Evolutionary conservation across 2,797 vertebrate genomes (phyloP), one percentile per base, ranked within the genome.

Genomic region (Anabacerthia variegaticeps): DNA sequence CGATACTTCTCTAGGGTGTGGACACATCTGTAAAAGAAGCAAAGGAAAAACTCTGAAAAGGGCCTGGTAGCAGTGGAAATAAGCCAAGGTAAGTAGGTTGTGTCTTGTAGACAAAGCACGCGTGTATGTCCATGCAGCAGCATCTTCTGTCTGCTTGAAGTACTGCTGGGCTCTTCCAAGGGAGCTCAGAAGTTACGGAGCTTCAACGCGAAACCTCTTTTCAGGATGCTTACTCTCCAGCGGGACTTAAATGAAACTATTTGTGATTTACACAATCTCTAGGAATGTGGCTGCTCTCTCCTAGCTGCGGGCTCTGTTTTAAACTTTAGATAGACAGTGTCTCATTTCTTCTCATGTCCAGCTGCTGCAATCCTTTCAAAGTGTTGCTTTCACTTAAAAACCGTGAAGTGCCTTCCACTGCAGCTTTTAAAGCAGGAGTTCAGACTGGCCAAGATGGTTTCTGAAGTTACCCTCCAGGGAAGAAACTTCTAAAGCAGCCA

Each of bases 341-440:
- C 58, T 84, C 21, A 36, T 74, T 52, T 72, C 34, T 83, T 41
- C 41, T 82, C 4, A 5, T 20, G 27, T 54, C 54, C 73, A 95
- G 48, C 34, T 73, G 72, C 41, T 83, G 18, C 72, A 95, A 17
- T 92, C 71, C 36, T 87, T 88, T 88, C 84, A 30, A 92, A 92
- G 23, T 56, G 41, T 76, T 91, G 34, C 77, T 92, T 87, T 94
- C 67, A 65, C 51, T 92, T 86, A 85, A 93, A 92, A 84, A 62
- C 49, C 23, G 1, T 68, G 34, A 80, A 65, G 55, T 0, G 2
- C 39, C 71, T 96, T 95, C 62, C 75, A 69, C 43, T 87, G 54
- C 71, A 82, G 61, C 59, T 89, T 83, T 69, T 90, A 82, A 96
- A 86, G 76, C 75, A 93, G 76, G 86, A 85, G 48, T 87, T 66